Percentiles rank a stretch among this genome's conserved stretches.
These are phyloP conservation scores for Argya squamiceps DNA, from an alignment of 2,797 vertebrate species.

Conservation along the genomic window DNA sequence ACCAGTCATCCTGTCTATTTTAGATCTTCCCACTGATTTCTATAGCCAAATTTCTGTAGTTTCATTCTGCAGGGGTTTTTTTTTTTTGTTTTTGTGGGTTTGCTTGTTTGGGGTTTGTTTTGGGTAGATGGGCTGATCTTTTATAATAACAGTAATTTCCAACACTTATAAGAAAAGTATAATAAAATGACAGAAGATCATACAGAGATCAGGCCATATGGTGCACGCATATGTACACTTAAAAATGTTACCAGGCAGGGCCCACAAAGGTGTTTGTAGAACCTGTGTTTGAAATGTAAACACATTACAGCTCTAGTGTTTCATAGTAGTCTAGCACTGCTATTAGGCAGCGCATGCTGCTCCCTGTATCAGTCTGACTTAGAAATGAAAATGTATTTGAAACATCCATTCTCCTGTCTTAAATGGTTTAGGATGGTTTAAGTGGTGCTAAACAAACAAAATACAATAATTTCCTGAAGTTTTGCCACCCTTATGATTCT, in stretches of 20 bases:
- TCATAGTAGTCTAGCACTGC: neutral
- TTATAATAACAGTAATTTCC: neutral
- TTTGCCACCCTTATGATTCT: neutral
- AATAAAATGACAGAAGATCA: neutral
- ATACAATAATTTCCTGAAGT: neutral
- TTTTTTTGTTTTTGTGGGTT: neutral
- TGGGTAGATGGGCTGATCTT: neutral
- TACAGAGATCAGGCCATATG: accelerated
- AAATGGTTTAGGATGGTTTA: neutral
- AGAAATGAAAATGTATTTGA: neutral
- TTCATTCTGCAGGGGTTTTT: neutral
- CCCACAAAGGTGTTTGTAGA: neutral
- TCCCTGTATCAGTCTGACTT: neutral
- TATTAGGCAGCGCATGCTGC: neutral
- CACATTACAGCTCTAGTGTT: neutral
- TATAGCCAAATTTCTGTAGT: neutral
- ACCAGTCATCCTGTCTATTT: neutral
- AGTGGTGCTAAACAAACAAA: neutral
- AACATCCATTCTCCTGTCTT: neutral
- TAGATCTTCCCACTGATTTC: neutral
- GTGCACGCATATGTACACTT: neutral
- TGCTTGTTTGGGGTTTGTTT: neutral
- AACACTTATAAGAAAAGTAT: accelerated
- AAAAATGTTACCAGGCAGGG: neutral
- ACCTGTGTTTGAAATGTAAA: neutral